Base-by-base conservation (phyloP, 2,797 vertebrate species). In the Gymnothorax reevesii region DNA sequence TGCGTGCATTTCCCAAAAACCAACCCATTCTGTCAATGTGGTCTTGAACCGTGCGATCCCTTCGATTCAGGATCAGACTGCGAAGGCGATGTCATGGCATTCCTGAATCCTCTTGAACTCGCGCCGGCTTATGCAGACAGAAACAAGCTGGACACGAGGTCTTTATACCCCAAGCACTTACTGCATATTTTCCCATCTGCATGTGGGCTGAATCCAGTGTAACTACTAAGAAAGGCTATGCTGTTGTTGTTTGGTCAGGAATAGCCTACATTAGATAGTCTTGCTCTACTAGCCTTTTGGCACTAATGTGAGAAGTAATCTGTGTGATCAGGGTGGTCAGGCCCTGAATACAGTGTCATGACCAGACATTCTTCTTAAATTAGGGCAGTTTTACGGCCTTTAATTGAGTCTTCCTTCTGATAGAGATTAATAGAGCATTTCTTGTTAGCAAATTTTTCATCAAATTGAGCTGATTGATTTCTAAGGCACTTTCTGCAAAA, bases 101-200 rank as follows among this genome's bases (percentile, higher is more conserved):
- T 64, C 59, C 75, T 52, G n/a, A 7, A 9, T 15, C 42, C n/a
- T 42, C 49, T 54, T 42, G 25, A 54, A 86, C 15, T 77, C 85
- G 8, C 10, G 20, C 4, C 4, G 17, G 7, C 52, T 69, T 86
- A 83, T 86, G 54, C 17, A 15, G 33, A 57, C 33, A 64, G 59
- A 71, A 80, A 57, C 54, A 20, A 54, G 64, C 80, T 66, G 15
- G n/a, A 57, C n/a, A 49, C 25, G 8, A 71, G 62, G 25, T 77
- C 13, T 77, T 86, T 69, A 83, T 57, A 10, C 60, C 52, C 60
- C 22, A 7, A 17, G n/a, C 54, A 25, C 27, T 59, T 79, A 86
- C 49, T 69, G 64, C 27, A 82, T 55, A 33, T 83, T 82, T 55
- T n/a, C 77, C 85, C 42, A 62, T 64, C 57, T 64, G 85, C 84